Evolutionary conservation across 2,113 vertebrate species (phyloP).

Genomic region (Pollachius pollachius): DNA sequence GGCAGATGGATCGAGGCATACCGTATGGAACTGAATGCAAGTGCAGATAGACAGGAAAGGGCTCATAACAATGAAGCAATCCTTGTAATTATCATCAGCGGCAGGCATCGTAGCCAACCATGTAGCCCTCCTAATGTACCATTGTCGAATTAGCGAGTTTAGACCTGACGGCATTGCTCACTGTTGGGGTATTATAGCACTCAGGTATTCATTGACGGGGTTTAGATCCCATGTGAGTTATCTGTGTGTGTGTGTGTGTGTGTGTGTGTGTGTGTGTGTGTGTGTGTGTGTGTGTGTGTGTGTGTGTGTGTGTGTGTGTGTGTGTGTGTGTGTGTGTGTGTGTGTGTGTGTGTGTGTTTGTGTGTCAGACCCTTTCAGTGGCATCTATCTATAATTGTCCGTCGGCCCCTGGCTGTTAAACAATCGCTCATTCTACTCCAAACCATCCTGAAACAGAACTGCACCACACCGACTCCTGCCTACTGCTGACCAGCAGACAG

Average conservation of each 20-base stretch:
- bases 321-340: conserved; percentile 2
- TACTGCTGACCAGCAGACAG: background rate
- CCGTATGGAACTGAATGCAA: conserved; percentile 37
- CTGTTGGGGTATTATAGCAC: conserved; percentile 1
- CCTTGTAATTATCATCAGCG: conserved; percentile 45
- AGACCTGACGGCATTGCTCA: conserved; percentile 8
- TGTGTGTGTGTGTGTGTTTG: conserved; percentile 4
- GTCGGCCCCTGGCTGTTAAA: conserved; percentile 24
- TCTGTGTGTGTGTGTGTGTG: background rate
- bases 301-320: background rate
- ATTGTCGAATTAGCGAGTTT: conserved; percentile 7
- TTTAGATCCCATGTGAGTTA: conserved; percentile 1
- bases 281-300: conserved; percentile 9
- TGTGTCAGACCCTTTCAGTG: conserved; percentile 7
- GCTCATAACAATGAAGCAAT: conserved; percentile 40
- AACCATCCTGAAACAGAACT: background rate
- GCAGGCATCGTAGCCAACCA: conserved; percentile 6
- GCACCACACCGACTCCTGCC: conserved; percentile 1
- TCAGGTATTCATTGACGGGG: conserved; percentile 32
- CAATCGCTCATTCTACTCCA: conserved; percentile 21
- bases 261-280: background rate
- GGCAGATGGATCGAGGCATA: conserved; percentile 16
- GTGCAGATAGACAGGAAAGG: conserved; percentile 43
- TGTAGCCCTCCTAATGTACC: background rate
- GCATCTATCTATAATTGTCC: conserved; percentile 29